phyloP scores from a whole-genome alignment of 2,113 vertebrate species.

The Herpetotheres cachinnans region DNA sequence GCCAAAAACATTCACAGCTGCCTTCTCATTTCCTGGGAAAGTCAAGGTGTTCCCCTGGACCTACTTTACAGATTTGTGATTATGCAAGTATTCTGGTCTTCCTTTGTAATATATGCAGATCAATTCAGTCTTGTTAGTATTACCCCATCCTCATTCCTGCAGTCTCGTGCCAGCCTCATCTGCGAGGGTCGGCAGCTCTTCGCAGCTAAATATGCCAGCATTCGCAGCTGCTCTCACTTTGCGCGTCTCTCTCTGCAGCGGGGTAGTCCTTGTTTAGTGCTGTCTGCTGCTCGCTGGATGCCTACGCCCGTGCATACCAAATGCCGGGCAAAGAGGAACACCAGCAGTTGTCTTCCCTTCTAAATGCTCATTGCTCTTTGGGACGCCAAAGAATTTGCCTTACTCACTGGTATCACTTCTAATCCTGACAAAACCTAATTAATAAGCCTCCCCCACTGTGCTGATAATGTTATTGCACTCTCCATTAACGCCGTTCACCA shows the following conservation, averaged over 20 bases:
- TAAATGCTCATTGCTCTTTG: fast-evolving
- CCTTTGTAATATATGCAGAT: conserved; percentile 21
- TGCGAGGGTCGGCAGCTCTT: conserved; percentile 12
- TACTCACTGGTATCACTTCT: fast-evolving
- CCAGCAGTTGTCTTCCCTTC: not conserved
- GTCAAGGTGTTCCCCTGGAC: conserved; percentile 55
- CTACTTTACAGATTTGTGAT: not conserved
- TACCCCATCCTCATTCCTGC: not conserved
- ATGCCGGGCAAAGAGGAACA: not conserved
- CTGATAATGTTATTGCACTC: not conserved
- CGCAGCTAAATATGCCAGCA: not conserved
- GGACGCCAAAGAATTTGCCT: not conserved
- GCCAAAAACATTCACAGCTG: conserved; percentile 32
- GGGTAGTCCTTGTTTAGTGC: not conserved
- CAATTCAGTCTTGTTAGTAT: conserved; percentile 6
- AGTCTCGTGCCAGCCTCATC: conserved; percentile 44
- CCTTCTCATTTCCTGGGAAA: conserved; percentile 33
- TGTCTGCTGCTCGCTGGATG: not conserved
- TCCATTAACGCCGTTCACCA: not conserved
- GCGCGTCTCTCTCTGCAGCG: not conserved
- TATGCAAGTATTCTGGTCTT: not conserved
- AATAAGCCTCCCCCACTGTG: not conserved
- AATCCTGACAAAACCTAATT: not conserved
- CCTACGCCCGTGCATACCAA: not conserved
- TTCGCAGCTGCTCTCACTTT: conserved; percentile 28